Conservation (phyloP, 2,888 invertebrate species). For the Zygaena filipendulae region DNA sequence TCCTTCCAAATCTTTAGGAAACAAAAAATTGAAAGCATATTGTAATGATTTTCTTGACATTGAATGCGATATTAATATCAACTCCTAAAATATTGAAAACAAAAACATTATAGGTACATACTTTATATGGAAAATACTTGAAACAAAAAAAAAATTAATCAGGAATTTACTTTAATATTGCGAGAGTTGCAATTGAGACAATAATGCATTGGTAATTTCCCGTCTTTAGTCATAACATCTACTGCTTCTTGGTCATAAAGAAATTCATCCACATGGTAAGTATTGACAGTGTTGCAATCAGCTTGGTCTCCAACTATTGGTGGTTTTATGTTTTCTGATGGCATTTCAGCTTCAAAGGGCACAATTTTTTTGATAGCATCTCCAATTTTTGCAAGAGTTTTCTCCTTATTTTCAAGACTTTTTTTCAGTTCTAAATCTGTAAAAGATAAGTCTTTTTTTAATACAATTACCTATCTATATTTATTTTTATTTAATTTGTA, state of each 20-base stretch:
- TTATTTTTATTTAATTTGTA: neutral
- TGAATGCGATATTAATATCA: constrained; percentile 75
- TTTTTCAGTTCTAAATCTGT: constrained; percentile 41
- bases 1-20: constrained; percentile 67
- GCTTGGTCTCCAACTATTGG: constrained; percentile 55
- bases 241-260: constrained; percentile 74
- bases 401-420: constrained; percentile 29
- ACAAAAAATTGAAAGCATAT: constrained; percentile 71
- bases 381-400: constrained; percentile 36
- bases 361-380: constrained; percentile 38
- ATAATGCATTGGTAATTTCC: constrained; percentile 40
- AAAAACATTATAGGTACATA: neutral
- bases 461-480: too few species aligned
- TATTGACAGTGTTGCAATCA: constrained; percentile 61
- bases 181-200: constrained; percentile 47
- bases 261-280: constrained; percentile 76
- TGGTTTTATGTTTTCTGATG: constrained; percentile 43
- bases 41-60: constrained; percentile 68
- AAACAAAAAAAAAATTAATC: too few species aligned
- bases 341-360: constrained; percentile 47
- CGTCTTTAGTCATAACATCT: constrained; percentile 44
- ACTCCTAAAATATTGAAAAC: constrained; percentile 34
- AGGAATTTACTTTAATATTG: constrained; percentile 32
- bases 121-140: too few species aligned
- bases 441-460: too few species aligned